A percentile compares a stretch with the other conserved stretches of the same genome.
phyloP scores from a whole-genome alignment of 2,113 vertebrate genomes.

The Theristicus caerulescens region DNA sequence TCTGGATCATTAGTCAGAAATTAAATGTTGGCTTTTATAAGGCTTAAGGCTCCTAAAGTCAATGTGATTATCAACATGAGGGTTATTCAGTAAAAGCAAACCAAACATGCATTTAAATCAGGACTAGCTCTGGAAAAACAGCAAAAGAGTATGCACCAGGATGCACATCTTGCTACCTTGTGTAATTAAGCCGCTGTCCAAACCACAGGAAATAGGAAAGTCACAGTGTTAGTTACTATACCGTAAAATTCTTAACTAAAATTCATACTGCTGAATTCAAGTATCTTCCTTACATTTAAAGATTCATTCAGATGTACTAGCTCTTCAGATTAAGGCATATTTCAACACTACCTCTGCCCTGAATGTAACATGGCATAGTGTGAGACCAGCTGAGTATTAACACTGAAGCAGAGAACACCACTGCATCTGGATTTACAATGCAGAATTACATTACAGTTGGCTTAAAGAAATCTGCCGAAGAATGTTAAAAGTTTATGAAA shows the following conservation, averaged over 20 bases:
- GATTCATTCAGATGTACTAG: neutral
- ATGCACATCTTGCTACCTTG: fast-evolving
- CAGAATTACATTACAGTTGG: neutral
- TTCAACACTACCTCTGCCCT: neutral
- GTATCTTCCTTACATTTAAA: neutral
- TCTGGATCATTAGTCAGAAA: neutral
- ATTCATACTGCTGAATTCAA: neutral
- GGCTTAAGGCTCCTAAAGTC: neutral
- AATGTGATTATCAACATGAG: neutral
- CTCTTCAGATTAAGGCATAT: neutral
- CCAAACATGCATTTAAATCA: neutral
- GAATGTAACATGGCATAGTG: neutral
- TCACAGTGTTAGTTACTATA: neutral
- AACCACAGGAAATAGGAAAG: neutral
- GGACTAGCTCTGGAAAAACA: neutral
- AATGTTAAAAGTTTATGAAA: neutral
- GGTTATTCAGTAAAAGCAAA: neutral
- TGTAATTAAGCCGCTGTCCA: neutral
- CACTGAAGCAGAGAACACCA: neutral
- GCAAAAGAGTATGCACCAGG: neutral
- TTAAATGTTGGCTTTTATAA: neutral
- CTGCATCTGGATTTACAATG: neutral
- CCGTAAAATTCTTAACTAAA: neutral
- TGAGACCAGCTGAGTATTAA: neutral
- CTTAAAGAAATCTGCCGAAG: neutral